These are phyloP conservation scores for Pseudobourletiella spinata DNA, from an alignment of 1,140 invertebrate species.

Conservation along the genomic window DNA sequence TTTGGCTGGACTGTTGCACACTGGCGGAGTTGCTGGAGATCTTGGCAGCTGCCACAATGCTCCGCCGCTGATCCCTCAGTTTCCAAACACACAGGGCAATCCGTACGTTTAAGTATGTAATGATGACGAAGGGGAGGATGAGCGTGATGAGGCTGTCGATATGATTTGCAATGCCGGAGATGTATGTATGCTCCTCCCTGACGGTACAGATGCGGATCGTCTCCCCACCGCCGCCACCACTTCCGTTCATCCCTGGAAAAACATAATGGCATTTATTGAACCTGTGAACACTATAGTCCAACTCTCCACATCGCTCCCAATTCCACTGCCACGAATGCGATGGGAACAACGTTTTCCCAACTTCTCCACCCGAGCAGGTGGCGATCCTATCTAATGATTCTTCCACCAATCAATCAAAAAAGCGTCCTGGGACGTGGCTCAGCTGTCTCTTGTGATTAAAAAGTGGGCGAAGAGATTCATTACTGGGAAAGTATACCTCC, in stretches of 20 bases:
- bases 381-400: no score
- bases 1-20: constrained; percentile 22
- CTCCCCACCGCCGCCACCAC: neutral
- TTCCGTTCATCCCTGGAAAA: no score
- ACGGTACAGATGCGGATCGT: constrained; percentile 14
- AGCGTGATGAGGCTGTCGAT: constrained; percentile 62
- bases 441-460: neutral
- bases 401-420: no score
- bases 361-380: no score
- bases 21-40: constrained; percentile 30
- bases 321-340: neutral
- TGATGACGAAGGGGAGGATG: constrained; percentile 57
- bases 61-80: constrained; percentile 39
- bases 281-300: neutral
- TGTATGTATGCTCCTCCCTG: constrained; percentile 39
- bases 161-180: constrained; percentile 54
- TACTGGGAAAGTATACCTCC: no score
- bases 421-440: neutral
- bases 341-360: neutral
- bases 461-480: neutral
- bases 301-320: neutral
- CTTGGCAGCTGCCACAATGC: constrained; percentile 27
- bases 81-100: constrained; percentile 57
- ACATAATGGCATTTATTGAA: no score
- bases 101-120: constrained; percentile 59